Evolutionary conservation across 2,113 vertebrate species (phyloP).

Genomic region (Acrocephalus kingi): DNA sequence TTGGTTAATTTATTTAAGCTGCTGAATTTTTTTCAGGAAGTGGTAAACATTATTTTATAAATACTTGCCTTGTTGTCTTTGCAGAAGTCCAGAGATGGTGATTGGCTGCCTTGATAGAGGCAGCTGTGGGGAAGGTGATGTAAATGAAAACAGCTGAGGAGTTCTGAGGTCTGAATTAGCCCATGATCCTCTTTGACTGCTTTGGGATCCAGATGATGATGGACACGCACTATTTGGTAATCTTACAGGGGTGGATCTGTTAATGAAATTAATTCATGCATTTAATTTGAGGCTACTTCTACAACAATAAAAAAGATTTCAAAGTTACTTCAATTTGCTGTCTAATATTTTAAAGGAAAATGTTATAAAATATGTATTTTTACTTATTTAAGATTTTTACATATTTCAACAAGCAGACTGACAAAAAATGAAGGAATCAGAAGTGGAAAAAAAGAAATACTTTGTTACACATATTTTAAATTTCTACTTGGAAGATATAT

Average conservation of each 20-base stretch:
- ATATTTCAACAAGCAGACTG: neutral
- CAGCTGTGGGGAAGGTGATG: constrained; percentile 24
- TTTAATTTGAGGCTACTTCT: neutral
- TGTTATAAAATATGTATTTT: neutral
- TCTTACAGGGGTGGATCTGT: constrained; percentile 61
- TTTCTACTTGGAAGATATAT: neutral
- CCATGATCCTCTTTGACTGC: neutral
- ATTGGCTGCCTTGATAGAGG: constrained; percentile 46
- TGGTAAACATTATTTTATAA: neutral
- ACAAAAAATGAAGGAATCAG: neutral
- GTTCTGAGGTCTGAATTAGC: neutral
- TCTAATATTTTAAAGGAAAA: neutral
- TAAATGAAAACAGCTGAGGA: neutral
- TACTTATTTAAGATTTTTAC: neutral
- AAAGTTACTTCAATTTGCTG: neutral
- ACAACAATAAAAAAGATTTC: neutral
- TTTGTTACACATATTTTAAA: neutral
- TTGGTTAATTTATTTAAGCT: neutral
- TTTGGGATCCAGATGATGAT: neutral
- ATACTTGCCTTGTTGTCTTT: constrained; percentile 69
- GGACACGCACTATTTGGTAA: neutral
- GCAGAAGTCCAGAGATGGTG: constrained; percentile 68
- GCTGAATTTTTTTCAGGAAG: neutral
- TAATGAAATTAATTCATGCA: neutral
- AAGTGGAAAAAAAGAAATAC: neutral